Conservation (phyloP, 2,888 invertebrate genomes). For the Cabera pusaria region DNA sequence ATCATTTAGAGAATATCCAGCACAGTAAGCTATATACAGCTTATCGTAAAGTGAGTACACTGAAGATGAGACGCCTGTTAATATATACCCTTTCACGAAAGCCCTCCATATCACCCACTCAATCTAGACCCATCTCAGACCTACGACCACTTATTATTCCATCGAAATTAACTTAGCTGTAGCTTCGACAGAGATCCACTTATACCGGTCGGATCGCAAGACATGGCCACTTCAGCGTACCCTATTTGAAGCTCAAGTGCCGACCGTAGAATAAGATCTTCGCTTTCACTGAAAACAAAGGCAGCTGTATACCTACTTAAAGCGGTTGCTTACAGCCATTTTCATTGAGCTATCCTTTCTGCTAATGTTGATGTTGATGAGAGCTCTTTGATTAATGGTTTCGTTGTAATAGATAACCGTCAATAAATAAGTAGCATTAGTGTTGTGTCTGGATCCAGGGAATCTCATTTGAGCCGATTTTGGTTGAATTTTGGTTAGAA, state of each 20-base stretch:
- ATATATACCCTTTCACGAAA: constrained; percentile 56
- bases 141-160: constrained; percentile 41
- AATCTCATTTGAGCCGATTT: constrained; percentile 65
- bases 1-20: too few species aligned
- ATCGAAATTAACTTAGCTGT: constrained; percentile 52
- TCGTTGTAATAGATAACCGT: constrained; percentile 63
- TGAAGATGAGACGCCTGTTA: constrained; percentile 40
- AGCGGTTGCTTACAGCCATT: constrained; percentile 39
- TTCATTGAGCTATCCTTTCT: constrained; percentile 32
- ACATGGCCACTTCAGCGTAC: constrained; percentile 69
- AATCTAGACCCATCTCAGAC: constrained; percentile 43
- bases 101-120: constrained; percentile 49
- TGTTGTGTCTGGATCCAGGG: constrained; percentile 51
- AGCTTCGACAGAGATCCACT: constrained; percentile 43
- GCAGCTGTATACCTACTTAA: constrained; percentile 35
- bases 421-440: constrained; percentile 73
- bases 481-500: constrained; percentile 57
- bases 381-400: constrained; percentile 38
- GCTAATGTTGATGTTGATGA: constrained; percentile 10
- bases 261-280: constrained; percentile 42
- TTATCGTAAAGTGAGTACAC: constrained; percentile 10
- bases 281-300: constrained; percentile 33
- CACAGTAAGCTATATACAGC: too few species aligned
- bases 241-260: constrained; percentile 62
- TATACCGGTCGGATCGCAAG: constrained; percentile 53